These are phyloP conservation scores for Agrotis segetum DNA, from an alignment of 2,888 invertebrate species.

Conservation along the genomic window DNA sequence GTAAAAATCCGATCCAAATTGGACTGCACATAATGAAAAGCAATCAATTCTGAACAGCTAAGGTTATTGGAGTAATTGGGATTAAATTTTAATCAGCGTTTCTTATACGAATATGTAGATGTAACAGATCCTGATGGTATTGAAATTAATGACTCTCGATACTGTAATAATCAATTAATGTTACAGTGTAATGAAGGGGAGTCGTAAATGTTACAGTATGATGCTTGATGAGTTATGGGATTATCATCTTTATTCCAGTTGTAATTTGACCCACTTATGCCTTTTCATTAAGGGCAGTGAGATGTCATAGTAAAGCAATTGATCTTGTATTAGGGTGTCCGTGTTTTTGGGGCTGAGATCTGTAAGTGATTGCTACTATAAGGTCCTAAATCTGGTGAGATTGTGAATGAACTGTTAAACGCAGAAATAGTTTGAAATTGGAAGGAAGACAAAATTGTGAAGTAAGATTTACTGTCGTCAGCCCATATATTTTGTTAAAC, in stretches of 20 bases:
- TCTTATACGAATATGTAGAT: slow-evolving; percentile 36
- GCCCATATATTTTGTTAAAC: no score
- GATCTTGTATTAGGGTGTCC: background rate
- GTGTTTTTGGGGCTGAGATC: background rate
- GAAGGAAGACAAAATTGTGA: background rate
- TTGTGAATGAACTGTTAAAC: no score
- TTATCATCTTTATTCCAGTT: background rate
- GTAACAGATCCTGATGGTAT: slow-evolving; percentile 29
- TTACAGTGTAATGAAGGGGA: slow-evolving; percentile 14
- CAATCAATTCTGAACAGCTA: slow-evolving; percentile 57
- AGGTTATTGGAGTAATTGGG: slow-evolving; percentile 62
- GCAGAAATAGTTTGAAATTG: no score
- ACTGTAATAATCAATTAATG: slow-evolving; percentile 54
- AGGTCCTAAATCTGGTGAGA: no score
- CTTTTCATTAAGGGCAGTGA: background rate
- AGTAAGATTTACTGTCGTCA: no score
- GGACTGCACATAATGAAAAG: slow-evolving; percentile 59
- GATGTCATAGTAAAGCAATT: background rate
- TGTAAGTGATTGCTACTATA: background rate
- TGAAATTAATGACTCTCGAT: slow-evolving; percentile 57
- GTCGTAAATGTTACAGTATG: slow-evolving; percentile 2
- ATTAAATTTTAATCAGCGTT: slow-evolving; percentile 66
- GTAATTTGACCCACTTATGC: background rate
- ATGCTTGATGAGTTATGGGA: slow-evolving; percentile 9
- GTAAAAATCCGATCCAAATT: slow-evolving; percentile 62